A percentile compares a stretch with the other conserved stretches of the same genome.
Conservation (phyloP, 2,113 vertebrate genomes). For the Setophaga coronata region DNA sequence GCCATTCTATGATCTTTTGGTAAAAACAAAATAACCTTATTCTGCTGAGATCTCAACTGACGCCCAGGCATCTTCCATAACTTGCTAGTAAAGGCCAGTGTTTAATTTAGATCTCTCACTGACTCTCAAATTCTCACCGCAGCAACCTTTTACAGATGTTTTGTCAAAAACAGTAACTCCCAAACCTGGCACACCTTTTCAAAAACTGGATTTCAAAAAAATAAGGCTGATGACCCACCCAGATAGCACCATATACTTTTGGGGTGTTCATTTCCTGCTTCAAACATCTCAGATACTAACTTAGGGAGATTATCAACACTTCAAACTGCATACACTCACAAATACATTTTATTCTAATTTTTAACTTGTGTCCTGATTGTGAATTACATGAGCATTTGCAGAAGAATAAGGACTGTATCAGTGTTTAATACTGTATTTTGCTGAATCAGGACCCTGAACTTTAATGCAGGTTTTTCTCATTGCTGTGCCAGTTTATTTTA, state of each 20-base stretch:
- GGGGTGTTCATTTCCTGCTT: neutral
- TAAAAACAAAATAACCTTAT: neutral
- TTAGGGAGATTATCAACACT: neutral
- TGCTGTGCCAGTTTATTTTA: constrained; percentile 51
- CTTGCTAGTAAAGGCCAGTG: neutral
- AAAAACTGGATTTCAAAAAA: neutral
- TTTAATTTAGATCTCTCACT: neutral
- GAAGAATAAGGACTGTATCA: neutral
- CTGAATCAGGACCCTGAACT: constrained; percentile 34
- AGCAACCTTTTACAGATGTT: neutral
- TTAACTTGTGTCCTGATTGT: neutral
- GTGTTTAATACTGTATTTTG: neutral
- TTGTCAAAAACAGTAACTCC: neutral
- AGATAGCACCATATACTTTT: neutral
- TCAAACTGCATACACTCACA: neutral
- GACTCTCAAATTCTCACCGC: neutral
- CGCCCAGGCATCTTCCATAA: neutral
- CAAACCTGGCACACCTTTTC: neutral
- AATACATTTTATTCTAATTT: neutral
- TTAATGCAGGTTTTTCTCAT: constrained; percentile 43
- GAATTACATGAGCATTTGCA: neutral
- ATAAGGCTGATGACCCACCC: neutral
- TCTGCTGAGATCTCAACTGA: neutral
- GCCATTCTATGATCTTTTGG: neutral
- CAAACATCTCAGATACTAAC: neutral